A percentile compares a stretch with the other conserved stretches of the same genome.
phyloP scores from a whole-genome alignment of 2,888 invertebrate species.

The Caenorhabditis becei region DNA sequence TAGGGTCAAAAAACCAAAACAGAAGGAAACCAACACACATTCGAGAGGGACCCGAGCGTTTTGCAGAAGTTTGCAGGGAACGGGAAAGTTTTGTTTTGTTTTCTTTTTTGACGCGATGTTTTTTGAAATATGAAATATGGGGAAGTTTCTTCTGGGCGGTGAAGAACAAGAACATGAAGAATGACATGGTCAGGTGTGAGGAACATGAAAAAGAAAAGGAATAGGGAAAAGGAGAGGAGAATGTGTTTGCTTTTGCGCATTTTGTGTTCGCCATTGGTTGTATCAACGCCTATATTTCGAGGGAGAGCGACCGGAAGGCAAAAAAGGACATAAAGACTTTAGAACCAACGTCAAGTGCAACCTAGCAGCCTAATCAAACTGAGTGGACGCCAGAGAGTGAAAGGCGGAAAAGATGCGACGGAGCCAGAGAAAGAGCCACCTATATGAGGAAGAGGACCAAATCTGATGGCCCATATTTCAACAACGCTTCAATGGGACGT shows the following conservation, averaged over 20 bases:
- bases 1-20: too few species aligned
- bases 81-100: too few species aligned
- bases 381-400: conserved; percentile 12
- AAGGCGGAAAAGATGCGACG: conserved; percentile 4
- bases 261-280: neutral
- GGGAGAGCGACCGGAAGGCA: neutral
- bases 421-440: conserved; percentile 3
- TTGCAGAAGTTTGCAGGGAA: too few species aligned
- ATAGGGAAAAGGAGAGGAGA: neutral
- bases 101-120: too few species aligned
- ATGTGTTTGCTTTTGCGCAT: neutral
- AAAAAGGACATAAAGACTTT: neutral
- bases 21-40: too few species aligned
- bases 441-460: conserved; percentile 24
- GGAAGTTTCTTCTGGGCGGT: too few species aligned
- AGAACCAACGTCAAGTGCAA: neutral
- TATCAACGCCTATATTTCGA: neutral
- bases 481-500: conserved; percentile 36
- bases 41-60: too few species aligned
- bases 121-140: too few species aligned
- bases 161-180: too few species aligned
- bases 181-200: too few species aligned
- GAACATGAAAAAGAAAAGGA: neutral
- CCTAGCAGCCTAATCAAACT: conserved; percentile 8
- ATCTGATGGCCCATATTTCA: conserved; percentile 46